These are phyloP conservation scores for Axinella damicornis DNA, from an alignment of 37 sponge, comb jelly and placozoan genomes.

Conservation along the genomic window DNA sequence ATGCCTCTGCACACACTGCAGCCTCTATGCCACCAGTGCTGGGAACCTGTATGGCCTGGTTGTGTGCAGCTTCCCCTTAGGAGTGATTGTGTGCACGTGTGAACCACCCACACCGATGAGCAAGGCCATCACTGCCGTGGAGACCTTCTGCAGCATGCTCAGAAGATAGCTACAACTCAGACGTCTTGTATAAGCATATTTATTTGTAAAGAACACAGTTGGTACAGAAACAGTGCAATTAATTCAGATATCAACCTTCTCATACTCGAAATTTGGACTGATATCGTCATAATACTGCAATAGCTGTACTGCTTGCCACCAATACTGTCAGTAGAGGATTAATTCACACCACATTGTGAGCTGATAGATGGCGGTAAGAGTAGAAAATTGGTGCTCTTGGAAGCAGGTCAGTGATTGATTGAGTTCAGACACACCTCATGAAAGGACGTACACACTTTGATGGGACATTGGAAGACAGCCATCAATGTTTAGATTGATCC, in stretches of 20 bases:
- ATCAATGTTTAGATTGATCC: too few species aligned
- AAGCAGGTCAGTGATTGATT: too few species aligned
- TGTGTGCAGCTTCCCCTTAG: constrained; percentile 49
- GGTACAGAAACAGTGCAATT: too few species aligned
- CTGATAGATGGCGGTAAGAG: too few species aligned
- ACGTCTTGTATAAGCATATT: background rate
- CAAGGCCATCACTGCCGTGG: constrained; percentile 31
- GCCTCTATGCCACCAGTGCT: constrained; percentile 70
- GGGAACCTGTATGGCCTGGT: constrained; percentile 55
- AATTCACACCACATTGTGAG: too few species aligned
- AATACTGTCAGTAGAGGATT: too few species aligned
- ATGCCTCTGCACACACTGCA: background rate
- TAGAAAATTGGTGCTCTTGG: too few species aligned
- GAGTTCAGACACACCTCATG: too few species aligned
- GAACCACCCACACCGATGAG: constrained; percentile 54
- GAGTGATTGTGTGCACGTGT: constrained; percentile 59
- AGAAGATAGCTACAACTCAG: constrained; percentile 14
- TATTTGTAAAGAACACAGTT: too few species aligned
- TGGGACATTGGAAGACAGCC: too few species aligned
- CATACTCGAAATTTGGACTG: background rate
- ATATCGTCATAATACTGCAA: background rate
- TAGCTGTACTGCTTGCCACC: too few species aligned
- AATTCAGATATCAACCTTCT: background rate
- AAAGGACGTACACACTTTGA: too few species aligned
- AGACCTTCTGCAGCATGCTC: constrained; percentile 38